Base-by-base conservation (phyloP, 2,888 invertebrate species). In the Anthrax anthrax region DNA sequence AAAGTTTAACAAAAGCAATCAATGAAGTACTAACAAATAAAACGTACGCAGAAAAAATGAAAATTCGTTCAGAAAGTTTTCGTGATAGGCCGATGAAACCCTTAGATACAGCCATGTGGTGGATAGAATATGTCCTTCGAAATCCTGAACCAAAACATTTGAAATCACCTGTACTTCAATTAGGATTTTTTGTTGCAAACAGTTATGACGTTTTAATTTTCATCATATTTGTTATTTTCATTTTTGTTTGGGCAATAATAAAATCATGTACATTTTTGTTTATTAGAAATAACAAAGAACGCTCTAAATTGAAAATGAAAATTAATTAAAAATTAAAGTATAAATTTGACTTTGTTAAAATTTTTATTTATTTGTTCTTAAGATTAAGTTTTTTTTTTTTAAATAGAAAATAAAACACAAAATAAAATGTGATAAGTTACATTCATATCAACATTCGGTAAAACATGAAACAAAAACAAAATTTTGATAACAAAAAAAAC, bases 61-160 rank as follows among this genome's bases (percentile, higher is more conserved):
- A 65, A 49, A 58, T 60, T 44, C 54, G 67, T n/a, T 70, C 72
- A 6, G 57, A 55, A 29, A 55, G 67, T 32, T 74, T 70, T 59
- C 60, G 58, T 42, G 73, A 74, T 54, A 69, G 76, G 1, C 72
- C 70, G 0, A 58, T 72, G 53, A 60, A 69, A 2, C 73, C 78
- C 0, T 63, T 75, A 18, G 70, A 72, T 18, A 74, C 74, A 23
- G 69, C 79, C 12, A 62, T 74, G 1, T 73, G 74, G 61, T 79
- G 78, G 78, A 68, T 75, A 18, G 77, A 80, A 55, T 72, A 77
- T 55, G 72, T 75, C 1, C 70, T 73, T 1, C 61, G 68, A 14
- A 72, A 75, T 27, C 61, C 63, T 10, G 74, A 74, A 1, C 73
- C 73, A 0, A 64, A 61, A 2, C 72, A 76, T 60, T 60, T 73